Base-by-base conservation (phyloP, 1,140 invertebrate species). In the Coelopa frigida region DNA sequence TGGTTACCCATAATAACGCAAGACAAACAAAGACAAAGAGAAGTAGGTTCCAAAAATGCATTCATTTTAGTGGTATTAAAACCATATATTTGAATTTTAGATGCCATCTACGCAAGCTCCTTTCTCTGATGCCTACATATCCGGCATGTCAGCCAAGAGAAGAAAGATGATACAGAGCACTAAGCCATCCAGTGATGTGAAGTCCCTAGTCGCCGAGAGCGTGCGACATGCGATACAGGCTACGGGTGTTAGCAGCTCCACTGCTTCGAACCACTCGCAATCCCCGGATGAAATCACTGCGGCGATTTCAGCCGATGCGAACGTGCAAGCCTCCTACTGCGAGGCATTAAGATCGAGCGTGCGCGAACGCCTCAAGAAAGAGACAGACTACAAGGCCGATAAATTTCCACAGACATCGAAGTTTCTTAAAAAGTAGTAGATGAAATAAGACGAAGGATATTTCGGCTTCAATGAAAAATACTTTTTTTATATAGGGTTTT, bases 61-160 rank as follows among this genome's bases (percentile, higher is more conserved):
- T 38, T 26, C 12, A 31, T 31, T 20, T 17, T 3, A 10, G 17
- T 29, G 14, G 6, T 8, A n/a, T 24, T 10, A 23, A 43, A 7
- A n/a, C 11, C 15, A 15, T 3, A n/a, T 11, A 26, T 43, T 8
- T 8, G 17, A 43, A 2, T 35, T 17, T 12, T 21, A 50, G 49
- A 46, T 42, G 32, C 38, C 44, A 12, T 20, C 54, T 43, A 31
- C 57, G 15, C 70, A 73, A 52, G 44, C 65, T 5, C 78, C 81
- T 6, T 83, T 85, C 51, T 88, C 85, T 51, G 87, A 90, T 71
- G 85, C 85, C n/a, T 91, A 91, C 62, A 70, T 90, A 26, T 79
- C 80, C 17, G 83, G 83, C 7, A 79, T 90, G 77, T 86, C 88
- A 10, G 80, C 79, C 29, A 91, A 90, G 68, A 74, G 87, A 14